Base-by-base conservation (phyloP, 2,888 invertebrate genomes). In the Anaspis maculata region DNA sequence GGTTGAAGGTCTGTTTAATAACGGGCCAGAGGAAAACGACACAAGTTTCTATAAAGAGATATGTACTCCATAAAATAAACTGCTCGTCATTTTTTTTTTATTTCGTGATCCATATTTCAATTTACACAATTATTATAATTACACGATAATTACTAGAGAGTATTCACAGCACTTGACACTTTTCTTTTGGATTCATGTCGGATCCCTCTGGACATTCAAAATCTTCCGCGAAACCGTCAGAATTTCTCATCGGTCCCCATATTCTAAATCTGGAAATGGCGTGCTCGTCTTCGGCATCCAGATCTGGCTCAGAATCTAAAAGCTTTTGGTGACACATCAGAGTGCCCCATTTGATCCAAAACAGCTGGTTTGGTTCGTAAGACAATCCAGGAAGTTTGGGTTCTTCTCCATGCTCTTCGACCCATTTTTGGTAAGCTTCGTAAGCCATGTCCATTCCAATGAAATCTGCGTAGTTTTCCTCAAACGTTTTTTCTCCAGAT, bases 391-490 rank as follows among this genome's bases (percentile, higher is more conserved):
- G 85, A 9, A 87, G 66, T 23, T 70, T 68, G 0, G 66, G 61
- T 49, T 85, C 85, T 2, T 68, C 67, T 0, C 77, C 75, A 54
- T 83, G 73, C 9, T 76, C 68, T 7, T 70, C 63, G 0, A 71
- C 73, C 83, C 83, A 86, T 3, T 73, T 71, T 28, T 75, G 69
- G 60, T 87, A 87, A 1, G 87, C 87, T 44, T 76, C 71, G 60
- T 89, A 90, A 0, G 90, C 84, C 53, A 85, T 82, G 57, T 88
- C 88, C 42, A 88, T 76, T 0, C 90, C 90, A 1, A 87, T 88
- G 57, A 89, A 89, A 59, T 91, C 90, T 0, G 90, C 89, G 31
- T 91, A 88, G 58, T 90, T 89, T 59, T 90, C 90, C 5, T 25
- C 13, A 16, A 38, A 26, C 30, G n/a, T n/a, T n/a, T n/a, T n/a